phyloP scores from a whole-genome alignment of 53 echinoderm and acorn worm genomes.

The Antedon mediterranea region DNA sequence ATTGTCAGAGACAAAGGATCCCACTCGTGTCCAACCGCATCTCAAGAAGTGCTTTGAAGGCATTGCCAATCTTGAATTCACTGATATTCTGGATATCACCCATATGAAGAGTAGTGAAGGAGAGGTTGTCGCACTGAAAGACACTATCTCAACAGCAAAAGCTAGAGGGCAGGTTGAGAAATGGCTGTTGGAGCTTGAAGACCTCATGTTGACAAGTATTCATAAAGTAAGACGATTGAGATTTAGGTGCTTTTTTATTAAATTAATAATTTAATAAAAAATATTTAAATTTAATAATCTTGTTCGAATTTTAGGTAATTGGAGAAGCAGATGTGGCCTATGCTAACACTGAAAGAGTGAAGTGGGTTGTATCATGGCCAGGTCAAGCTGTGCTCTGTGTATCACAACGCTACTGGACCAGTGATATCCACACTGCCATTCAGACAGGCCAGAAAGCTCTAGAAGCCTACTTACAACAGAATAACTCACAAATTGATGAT shows the following conservation, averaged over 20 bases:
- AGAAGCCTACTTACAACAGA: constrained; percentile 61
- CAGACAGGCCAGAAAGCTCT: constrained; percentile 56
- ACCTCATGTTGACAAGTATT: constrained; percentile 63
- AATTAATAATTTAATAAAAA: too few relatives aligned
- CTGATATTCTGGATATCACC: constrained; percentile 87
- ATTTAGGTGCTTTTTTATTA: too few relatives aligned
- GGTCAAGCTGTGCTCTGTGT: constrained; percentile 84
- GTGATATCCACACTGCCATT: constrained; percentile 78
- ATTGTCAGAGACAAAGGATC: constrained; percentile 98
- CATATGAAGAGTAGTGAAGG: constrained; percentile 99
- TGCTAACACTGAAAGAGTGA: constrained; percentile 38
- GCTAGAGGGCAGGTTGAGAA: constrained; percentile 98
- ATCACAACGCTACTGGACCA: constrained; percentile 92
- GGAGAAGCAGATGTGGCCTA: constrained; percentile 74
- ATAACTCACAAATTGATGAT: constrained; percentile 86
- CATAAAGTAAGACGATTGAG: constrained; percentile 88
- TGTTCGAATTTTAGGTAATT: constrained; percentile 46
- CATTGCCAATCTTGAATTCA: constrained; percentile 86
- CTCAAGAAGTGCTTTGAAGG: constrained; percentile 99
- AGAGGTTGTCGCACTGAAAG: constrained; percentile 73
- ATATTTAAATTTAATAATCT: background rate
- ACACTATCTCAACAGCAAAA: constrained; percentile 84
- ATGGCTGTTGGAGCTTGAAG: constrained; percentile 90
- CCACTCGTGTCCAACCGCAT: constrained; percentile 94
- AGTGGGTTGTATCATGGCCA: constrained; percentile 92